Evolutionary conservation across 1,140 invertebrate species (phyloP), one percentile per base, ranked within the genome.

Genomic region (Pseudomyrmex sp.): DNA sequence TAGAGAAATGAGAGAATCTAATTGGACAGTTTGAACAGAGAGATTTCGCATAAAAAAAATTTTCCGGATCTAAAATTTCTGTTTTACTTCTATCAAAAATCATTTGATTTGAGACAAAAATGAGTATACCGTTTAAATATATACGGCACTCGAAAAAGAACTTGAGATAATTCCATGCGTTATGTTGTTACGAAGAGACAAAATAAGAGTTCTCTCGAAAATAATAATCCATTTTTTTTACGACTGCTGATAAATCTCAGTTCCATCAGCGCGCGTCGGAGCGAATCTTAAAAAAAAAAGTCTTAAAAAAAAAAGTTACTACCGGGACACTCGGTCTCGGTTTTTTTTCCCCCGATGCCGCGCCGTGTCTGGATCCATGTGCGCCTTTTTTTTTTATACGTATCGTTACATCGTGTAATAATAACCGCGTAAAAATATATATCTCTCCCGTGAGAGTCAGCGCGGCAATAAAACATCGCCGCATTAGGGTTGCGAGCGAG

Each of bases 401-500:
- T 72, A 20, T 80, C 54, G 35, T 80, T 80, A 80, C 76, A 50
- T 23, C 44, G 66, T 59, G 54, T 72, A 80, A 72, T 70, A 79
- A 79, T 80, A 70, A 80, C 23, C 76, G 44, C 23, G 44, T 72
- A 80, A 80, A 80, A 80, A 72, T 79, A 79, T 80, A 61, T n/a
- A 56, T 54, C 70, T 72, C 66, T 80, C 54, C 46, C 54, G 54
- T 9, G 74, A 56, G 18, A 72, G 80, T 59, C 50, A 23, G 54
- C 66, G 65, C 20, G 48, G 54, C 85, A 65, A 90, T 91, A 88
- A 91, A 91, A 85, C 86, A 87, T 87, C 89, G 88, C 89, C 84
- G 77, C 75, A 83, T 86, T 84, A 79, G 77, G 68, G 63, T n/a
- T 13, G 63, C 50, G 44, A 18, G 65, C 9, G 54, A 84, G 89